Percentiles rank a stretch among this genome's conserved stretches.
These are phyloP conservation scores for Papilio polytes DNA, from an alignment of 1,140 invertebrate species.

Conservation along the genomic window DNA sequence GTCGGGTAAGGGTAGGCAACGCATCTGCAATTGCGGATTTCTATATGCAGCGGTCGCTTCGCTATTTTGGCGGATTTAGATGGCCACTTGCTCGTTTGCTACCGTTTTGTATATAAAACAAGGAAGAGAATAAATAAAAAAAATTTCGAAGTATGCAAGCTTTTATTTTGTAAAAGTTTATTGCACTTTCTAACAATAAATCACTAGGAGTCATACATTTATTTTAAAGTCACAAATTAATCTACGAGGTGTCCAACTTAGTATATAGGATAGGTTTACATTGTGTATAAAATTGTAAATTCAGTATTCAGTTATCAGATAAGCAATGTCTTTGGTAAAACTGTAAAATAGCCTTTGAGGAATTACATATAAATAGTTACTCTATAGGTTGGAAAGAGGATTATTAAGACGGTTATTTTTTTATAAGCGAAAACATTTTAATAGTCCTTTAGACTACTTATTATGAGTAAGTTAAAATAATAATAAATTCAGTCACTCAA, in stretches of 20 bases:
- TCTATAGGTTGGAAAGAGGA: no score
- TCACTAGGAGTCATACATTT: not conserved
- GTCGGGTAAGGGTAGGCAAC: no score
- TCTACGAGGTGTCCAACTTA: constrained; percentile 1
- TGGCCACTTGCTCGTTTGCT: no score
- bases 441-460: no score
- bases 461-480: no score
- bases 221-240: not conserved
- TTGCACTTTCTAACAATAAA: not conserved
- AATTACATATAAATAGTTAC: not conserved
- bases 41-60: no score
- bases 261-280: not conserved
- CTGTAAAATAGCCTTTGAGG: constrained; percentile 14
- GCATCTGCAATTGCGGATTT: no score
- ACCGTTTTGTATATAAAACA: no score
- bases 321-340: constrained; percentile 25
- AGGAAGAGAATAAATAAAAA: not conserved
- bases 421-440: no score
- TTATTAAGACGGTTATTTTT: no score
- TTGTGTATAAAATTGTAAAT: not conserved
- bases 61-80: no score
- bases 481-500: no score
- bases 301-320: not conserved
- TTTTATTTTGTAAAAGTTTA: not conserved
- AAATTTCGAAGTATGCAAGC: not conserved